Conservation (phyloP, 2,888 invertebrate genomes). For the Buathra laborator region DNA sequence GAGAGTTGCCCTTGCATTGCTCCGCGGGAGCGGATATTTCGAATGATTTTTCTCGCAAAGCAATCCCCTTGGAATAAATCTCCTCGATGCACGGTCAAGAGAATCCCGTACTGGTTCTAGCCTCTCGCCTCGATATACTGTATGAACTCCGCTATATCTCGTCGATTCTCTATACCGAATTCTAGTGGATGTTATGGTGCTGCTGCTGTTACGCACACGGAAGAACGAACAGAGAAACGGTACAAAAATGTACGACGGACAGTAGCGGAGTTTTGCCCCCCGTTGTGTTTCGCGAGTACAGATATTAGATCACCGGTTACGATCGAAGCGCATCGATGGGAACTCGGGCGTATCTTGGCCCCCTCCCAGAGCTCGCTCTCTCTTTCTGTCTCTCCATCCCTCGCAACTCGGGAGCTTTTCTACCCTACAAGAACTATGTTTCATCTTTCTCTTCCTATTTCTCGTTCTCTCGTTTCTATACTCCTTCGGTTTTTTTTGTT, state of each 20-base stretch:
- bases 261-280: slow-evolving; percentile 46
- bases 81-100: slow-evolving; percentile 39
- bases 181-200: background rate
- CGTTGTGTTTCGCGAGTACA: slow-evolving; percentile 17
- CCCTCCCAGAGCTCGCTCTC: slow-evolving; percentile 24
- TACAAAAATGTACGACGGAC: slow-evolving; percentile 45
- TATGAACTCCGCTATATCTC: background rate
- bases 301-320: slow-evolving; percentile 65
- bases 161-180: background rate
- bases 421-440: slow-evolving; percentile 26
- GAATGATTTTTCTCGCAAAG: slow-evolving; percentile 40
- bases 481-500: background rate
- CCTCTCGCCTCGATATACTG: slow-evolving; percentile 16
- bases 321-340: slow-evolving; percentile 60
- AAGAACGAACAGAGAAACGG: slow-evolving; percentile 43
- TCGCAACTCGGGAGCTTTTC: slow-evolving; percentile 25
- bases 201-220: slow-evolving; percentile 40
- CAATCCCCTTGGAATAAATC: slow-evolving; percentile 41
- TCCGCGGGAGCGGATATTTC: slow-evolving; percentile 23
- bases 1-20: background rate
- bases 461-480: background rate
- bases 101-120: background rate
- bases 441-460: slow-evolving; percentile 33
- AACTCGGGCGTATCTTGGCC: slow-evolving; percentile 62
- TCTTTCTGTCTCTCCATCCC: background rate